Conservation (phyloP, 1,140 invertebrate genomes). For the Dolichoris vasculosae region DNA sequence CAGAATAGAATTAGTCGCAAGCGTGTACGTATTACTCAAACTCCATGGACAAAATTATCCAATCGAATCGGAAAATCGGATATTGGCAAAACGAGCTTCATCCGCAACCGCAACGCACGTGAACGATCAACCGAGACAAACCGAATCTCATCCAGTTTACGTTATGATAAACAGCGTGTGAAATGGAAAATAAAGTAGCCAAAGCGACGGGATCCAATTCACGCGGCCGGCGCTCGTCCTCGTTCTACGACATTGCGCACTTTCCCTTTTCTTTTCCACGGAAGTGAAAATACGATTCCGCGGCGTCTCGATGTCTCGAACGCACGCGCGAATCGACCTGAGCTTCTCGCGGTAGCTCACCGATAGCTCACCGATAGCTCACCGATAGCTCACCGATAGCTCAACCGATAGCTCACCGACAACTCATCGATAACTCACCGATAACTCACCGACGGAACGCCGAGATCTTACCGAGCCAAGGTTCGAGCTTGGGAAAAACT, state of each 20-base stretch:
- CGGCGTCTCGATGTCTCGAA: not conserved
- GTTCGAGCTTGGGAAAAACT: too few relatives aligned
- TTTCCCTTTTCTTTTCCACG: constrained; percentile 67
- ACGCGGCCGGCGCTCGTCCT: not conserved
- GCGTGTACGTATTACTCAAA: too few relatives aligned
- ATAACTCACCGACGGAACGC: too few relatives aligned
- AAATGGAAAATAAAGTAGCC: not conserved
- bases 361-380: too few relatives aligned
- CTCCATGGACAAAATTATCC: not conserved
- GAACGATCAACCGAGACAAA: not conserved
- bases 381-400: too few relatives aligned
- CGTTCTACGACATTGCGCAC: constrained; percentile 56
- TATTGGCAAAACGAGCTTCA: not conserved
- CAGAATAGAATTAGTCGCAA: too few relatives aligned
- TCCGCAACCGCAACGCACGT: not conserved
- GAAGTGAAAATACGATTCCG: constrained; percentile 61
- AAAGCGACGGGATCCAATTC: not conserved
- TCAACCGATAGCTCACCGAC: too few relatives aligned
- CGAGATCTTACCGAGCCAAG: too few relatives aligned
- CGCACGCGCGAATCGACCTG: too few relatives aligned
- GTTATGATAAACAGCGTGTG: constrained; percentile 3
- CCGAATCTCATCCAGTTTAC: not conserved
- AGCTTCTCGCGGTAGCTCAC: too few relatives aligned
- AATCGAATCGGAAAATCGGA: not conserved
- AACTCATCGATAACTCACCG: too few relatives aligned